A percentile compares a stretch with the other conserved stretches of the same genome.
Evolutionary conservation across 2,113 vertebrate species (phyloP).

Genomic region (Vulpes lagopus): DNA sequence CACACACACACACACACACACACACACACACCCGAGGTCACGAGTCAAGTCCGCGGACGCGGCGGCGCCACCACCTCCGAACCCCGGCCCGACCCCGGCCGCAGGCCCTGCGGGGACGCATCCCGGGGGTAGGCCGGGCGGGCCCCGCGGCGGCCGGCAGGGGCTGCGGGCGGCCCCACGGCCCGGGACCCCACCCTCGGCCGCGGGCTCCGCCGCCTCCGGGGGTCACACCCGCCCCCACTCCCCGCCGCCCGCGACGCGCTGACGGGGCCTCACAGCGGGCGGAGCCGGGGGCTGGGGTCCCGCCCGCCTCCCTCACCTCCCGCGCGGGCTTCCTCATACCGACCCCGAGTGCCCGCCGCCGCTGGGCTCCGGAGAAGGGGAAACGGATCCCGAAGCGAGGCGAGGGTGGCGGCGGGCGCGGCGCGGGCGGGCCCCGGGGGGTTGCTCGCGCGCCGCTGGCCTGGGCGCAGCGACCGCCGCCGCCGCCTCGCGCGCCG

Average conservation of each 20-base stretch:
- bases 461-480: background rate
- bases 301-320: background rate
- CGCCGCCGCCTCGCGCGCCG: rapidly evolving
- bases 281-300: background rate
- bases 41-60: background rate
- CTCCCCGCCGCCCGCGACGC: background rate
- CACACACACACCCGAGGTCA: too few species aligned
- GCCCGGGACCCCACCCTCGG: background rate
- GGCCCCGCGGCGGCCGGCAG: background rate
- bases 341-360: conserved; percentile 16
- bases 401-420: background rate
- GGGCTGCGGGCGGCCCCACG: background rate
- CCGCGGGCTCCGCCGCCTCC: background rate
- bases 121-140: background rate
- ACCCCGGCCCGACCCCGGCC: background rate
- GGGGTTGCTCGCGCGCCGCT: background rate
- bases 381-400: conserved; percentile 51
- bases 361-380: background rate
- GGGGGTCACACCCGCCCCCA: background rate
- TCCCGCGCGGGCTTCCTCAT: background rate
- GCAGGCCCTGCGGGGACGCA: background rate
- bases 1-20: too few species aligned
- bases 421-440: too few species aligned
- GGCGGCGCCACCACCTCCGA: background rate
- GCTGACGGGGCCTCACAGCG: background rate